phyloP scores from a whole-genome alignment of 2,888 invertebrate species.

The Drosophila mimetica region DNA sequence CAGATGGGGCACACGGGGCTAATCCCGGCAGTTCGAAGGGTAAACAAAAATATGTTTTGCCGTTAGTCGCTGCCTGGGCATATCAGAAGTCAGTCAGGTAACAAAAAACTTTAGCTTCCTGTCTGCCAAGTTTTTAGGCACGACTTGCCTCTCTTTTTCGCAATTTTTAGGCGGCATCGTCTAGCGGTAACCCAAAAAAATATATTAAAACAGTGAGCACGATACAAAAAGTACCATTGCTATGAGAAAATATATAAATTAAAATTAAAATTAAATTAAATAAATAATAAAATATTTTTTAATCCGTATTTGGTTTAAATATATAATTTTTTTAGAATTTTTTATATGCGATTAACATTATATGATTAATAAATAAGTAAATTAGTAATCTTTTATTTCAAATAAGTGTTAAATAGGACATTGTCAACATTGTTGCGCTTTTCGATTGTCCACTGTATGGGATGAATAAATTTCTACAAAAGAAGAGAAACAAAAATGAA shows the following conservation, averaged over 20 bases:
- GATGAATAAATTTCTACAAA: conserved; percentile 1
- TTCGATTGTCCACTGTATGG: background rate
- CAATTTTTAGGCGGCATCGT: conserved; percentile 41
- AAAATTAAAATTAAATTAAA: background rate
- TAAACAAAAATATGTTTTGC: conserved; percentile 75
- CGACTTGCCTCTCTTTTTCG: conserved; percentile 40
- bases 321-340: background rate
- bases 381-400: background rate
- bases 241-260: background rate
- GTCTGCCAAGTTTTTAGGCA: conserved; percentile 70
- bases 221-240: background rate
- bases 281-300: background rate
- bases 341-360: no score
- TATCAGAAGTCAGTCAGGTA: conserved; percentile 71
- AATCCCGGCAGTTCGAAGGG: conserved; percentile 75
- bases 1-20: conserved; percentile 32
- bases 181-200: conserved; percentile 47
- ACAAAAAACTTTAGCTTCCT: conserved; percentile 79
- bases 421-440: background rate
- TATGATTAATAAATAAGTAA: background rate
- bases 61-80: conserved; percentile 60
- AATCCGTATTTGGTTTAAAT: background rate
- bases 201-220: conserved; percentile 5
- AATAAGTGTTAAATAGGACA: no score
- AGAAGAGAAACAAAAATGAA: conserved; percentile 35